These are phyloP conservation scores for Ladona fulva DNA, from an alignment of 1,140 invertebrate species.

Conservation along the genomic window DNA sequence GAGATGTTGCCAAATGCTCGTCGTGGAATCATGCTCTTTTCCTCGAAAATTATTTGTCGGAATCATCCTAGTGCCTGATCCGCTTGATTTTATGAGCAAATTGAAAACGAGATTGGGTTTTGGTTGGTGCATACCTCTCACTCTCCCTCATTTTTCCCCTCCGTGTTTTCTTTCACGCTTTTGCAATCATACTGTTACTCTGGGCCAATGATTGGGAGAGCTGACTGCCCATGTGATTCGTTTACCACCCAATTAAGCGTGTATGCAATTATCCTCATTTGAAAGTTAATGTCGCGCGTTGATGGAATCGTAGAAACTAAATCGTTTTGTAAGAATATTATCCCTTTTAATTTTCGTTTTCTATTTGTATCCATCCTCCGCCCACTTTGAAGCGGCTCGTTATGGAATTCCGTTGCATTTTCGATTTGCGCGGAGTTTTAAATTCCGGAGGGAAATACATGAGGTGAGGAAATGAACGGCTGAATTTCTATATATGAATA, in stretches of 20 bases:
- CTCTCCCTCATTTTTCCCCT: not conserved
- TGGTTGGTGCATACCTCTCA: not conserved
- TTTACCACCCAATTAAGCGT: constrained; percentile 9
- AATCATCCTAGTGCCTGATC: not conserved
- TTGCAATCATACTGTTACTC: constrained; percentile 4
- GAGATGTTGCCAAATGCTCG: not conserved
- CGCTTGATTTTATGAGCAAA: constrained; percentile 9
- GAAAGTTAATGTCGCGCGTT: constrained; percentile 8
- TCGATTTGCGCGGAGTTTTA: too few species aligned
- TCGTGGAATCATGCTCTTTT: not conserved
- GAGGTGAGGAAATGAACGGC: too few species aligned
- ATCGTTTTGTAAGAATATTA: constrained; percentile 7
- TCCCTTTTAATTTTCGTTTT: not conserved
- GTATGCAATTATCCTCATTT: constrained; percentile 7
- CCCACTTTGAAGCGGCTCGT: too few species aligned
- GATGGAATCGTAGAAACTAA: constrained; percentile 5
- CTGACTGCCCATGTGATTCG: not conserved
- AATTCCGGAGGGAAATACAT: too few species aligned
- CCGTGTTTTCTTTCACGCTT: not conserved
- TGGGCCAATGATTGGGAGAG: not conserved
- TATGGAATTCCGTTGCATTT: too few species aligned
- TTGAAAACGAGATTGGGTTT: constrained; percentile 6
- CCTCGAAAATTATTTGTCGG: not conserved
- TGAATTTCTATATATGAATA: too few species aligned
- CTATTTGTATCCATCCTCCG: too few species aligned